Evolutionary conservation across 2,797 vertebrate species (phyloP), one percentile per base, ranked within the genome.

Genomic region (Diplodus sargus): DNA sequence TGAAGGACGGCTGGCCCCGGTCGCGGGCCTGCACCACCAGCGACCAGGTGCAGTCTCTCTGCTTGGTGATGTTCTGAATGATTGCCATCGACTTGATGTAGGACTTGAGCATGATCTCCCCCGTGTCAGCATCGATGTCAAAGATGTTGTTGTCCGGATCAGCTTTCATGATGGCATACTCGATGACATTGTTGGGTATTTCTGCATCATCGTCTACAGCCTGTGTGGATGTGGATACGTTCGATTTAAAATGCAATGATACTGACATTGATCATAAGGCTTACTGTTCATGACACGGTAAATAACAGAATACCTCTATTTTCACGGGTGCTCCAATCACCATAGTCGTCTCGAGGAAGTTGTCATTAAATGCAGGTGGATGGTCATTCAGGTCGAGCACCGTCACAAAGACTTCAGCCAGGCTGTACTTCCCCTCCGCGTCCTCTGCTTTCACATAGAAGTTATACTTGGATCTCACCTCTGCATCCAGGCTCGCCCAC

Each of bases 361-460:
- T 97, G 64, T 97, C 92, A 62, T 95, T 96, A 91, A 99, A 99
- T 83, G 97, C 96, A 6, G 98, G 97, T 13, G 95, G 93, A 81
- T 99, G 97, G 88, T 99, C 98, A n/a, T 99, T 99, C 85, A 97
- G 94, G 85, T 99, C 98, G 48, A 97, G 82, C 43, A 99, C 95
- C 0, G 96, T 97, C 82, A 99, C 94, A 59, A 98, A 98, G 64
- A 99, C 96, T 89, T 99, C 97, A 1, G 98, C 96, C 90, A 99
- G 89, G 91, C 95, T 98, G 93, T 97, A 97, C 80, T 96, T 98
- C 54, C 98, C 97, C 57, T 99, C 98, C 0, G 91, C 86, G 68
- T 99, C 98, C 85, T 99, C 98, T 3, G 97, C 98, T 89, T 99
- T 99, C 87, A 98, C 97, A 2, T 97, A 98, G 87, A 99, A 99